A percentile compares a stretch with the other conserved stretches of the same genome.
These are phyloP conservation scores for Fragum fragum DNA, from an alignment of 2,888 invertebrate genomes.

Conservation along the genomic window DNA sequence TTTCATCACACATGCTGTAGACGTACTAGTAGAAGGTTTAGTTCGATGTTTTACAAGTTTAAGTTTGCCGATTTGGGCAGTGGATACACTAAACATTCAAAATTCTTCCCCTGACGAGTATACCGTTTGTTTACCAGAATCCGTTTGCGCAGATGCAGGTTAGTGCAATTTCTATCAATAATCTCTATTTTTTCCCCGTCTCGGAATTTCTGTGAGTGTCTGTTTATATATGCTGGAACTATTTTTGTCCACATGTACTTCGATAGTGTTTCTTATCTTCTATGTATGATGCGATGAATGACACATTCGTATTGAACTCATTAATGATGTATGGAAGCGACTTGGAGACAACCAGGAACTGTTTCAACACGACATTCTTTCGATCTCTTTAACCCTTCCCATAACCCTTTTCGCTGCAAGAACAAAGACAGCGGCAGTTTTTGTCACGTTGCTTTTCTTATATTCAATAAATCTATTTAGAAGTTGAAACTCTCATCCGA, in stretches of 20 bases:
- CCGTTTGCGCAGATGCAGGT: constrained; percentile 72
- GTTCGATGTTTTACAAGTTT: constrained; percentile 61
- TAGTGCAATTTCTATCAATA: constrained; percentile 34
- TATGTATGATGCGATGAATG: neutral
- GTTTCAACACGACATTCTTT: neutral
- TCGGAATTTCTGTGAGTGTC: constrained; percentile 7
- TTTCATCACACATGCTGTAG: constrained; percentile 69
- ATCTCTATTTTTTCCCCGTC: neutral
- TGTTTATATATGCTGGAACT: neutral
- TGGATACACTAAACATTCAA: constrained; percentile 61
- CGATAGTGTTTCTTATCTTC: neutral
- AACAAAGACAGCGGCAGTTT: neutral
- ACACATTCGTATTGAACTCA: constrained; percentile 21
- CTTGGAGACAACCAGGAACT: neutral
- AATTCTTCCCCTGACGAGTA: constrained; percentile 67
- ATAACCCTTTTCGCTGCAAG: too few relatives aligned
- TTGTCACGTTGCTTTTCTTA: neutral
- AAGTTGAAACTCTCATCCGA: too few relatives aligned
- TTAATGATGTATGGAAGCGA: constrained; percentile 18
- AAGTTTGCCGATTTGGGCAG: constrained; percentile 64
- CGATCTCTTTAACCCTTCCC: neutral
- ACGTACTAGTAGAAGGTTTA: constrained; percentile 59
- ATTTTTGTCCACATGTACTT: neutral
- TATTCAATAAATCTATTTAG: too few relatives aligned
- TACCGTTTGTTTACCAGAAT: constrained; percentile 69